Percentiles rank a stretch among this genome's conserved stretches.
Conservation (phyloP, 30 jellyfish, hydroid and myxozoan species). For the Aurelia aurita complex sp. Pacific region DNA sequence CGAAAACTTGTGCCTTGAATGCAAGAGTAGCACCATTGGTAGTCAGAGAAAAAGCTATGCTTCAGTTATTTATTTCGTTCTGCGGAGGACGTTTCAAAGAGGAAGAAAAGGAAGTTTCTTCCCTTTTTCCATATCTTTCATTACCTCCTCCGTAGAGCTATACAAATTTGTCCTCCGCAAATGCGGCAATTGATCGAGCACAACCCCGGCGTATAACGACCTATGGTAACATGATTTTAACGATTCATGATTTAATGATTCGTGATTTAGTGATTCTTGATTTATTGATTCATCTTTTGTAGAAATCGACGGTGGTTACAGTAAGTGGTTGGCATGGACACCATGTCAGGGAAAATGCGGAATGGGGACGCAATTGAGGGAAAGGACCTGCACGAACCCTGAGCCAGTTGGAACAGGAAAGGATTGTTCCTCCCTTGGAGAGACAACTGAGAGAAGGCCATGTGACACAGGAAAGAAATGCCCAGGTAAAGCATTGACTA, state of each 20-base stretch:
- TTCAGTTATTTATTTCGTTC: too few species aligned
- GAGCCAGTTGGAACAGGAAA: constrained; percentile 25
- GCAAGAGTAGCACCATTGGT: too few species aligned
- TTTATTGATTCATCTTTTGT: not conserved
- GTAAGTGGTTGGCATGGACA: constrained; percentile 20
- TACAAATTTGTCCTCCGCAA: too few species aligned
- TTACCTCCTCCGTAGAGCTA: too few species aligned
- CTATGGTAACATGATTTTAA: not conserved
- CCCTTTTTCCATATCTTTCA: too few species aligned
- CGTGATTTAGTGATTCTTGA: not conserved
- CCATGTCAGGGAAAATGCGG: constrained; percentile 34
- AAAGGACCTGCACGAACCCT: constrained; percentile 35
- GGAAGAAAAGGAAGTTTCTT: too few species aligned
- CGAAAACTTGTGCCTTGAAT: too few species aligned
- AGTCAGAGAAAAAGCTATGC: too few species aligned
- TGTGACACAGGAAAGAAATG: constrained; percentile 47
- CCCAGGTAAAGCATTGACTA: constrained; percentile 9
- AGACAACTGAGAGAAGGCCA: constrained; percentile 9
- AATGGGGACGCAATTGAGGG: constrained; percentile 12
- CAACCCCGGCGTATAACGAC: too few species aligned
- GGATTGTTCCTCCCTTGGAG: constrained; percentile 18
- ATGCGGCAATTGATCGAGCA: too few species aligned
- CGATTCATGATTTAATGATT: not conserved
- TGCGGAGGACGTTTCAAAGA: too few species aligned
- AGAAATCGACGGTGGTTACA: constrained; percentile 39